Conservation (phyloP, 2,888 invertebrate species). For the Hirtodrosophila trivittata region DNA sequence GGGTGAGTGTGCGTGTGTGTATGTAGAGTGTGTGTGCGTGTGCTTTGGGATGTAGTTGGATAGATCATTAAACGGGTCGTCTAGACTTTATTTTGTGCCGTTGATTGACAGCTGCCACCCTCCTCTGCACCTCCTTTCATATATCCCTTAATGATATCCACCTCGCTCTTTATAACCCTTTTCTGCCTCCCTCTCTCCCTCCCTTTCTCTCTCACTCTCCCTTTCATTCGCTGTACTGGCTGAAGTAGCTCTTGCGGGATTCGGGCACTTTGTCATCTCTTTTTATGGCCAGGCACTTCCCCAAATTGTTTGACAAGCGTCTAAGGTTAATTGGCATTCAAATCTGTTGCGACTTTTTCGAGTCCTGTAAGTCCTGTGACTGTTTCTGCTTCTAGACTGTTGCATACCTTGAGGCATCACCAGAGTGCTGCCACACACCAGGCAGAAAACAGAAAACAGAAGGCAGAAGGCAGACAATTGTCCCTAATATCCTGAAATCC, state of each 20-base stretch:
- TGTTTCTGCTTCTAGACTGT: slow-evolving; percentile 15
- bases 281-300: slow-evolving; percentile 42
- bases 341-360: slow-evolving; percentile 46
- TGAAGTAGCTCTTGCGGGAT: slow-evolving; percentile 25
- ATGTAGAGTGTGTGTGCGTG: not conserved
- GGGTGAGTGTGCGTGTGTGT: no score
- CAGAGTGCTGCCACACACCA: not conserved
- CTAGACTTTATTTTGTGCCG: slow-evolving; percentile 60
- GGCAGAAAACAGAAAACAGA: not conserved
- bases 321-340: slow-evolving; percentile 57
- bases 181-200: not conserved
- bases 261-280: slow-evolving; percentile 49
- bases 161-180: not conserved
- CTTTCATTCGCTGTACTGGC: not conserved
- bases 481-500: no score
- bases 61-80: slow-evolving; percentile 66
- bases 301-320: slow-evolving; percentile 48
- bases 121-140: slow-evolving; percentile 1
- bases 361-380: no score
- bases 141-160: not conserved
- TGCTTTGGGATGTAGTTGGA: slow-evolving; percentile 23
- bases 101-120: slow-evolving; percentile 59
- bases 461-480: no score
- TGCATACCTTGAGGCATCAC: slow-evolving; percentile 46
- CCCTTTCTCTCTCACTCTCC: not conserved